phyloP scores from a whole-genome alignment of 92 coral and sea anemone genomes.

The Heteractis magnifica region DNA sequence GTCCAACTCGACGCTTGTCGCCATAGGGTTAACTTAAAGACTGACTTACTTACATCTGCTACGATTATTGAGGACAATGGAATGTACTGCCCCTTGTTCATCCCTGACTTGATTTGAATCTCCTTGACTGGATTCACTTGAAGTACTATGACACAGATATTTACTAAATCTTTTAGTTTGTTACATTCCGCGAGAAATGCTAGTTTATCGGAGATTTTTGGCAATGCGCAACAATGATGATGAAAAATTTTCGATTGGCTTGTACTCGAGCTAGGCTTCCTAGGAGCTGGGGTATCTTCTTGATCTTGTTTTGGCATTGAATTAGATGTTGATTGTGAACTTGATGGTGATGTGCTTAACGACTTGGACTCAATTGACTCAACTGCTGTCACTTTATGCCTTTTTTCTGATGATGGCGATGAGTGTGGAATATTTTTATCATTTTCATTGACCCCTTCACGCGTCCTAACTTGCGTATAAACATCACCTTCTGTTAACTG shows the following conservation, averaged over 20 bases:
- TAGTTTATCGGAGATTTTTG: constrained; percentile 54
- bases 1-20: constrained; percentile 83
- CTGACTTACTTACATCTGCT: constrained; percentile 77
- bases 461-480: constrained; percentile 56
- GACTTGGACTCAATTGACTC: no score
- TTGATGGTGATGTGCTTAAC: no score
- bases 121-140: constrained; percentile 88
- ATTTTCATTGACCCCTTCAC: neutral
- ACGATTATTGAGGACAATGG: constrained; percentile 76
- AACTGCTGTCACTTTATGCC: no score
- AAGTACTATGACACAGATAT: constrained; percentile 66
- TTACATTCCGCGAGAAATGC: constrained; percentile 58
- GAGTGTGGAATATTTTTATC: neutral
- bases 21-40: constrained; percentile 85
- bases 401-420: neutral
- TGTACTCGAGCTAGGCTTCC: neutral
- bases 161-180: constrained; percentile 43
- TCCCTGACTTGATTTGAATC: constrained; percentile 75
- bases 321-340: neutral
- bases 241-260: neutral
- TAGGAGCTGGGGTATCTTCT: neutral
- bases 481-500: constrained; percentile 52
- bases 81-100: constrained; percentile 66
- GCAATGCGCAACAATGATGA: constrained; percentile 15
- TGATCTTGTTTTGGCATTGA: neutral